phyloP scores from a whole-genome alignment of 2,797 vertebrate species.

The Phyllotis vaccarum region DNA sequence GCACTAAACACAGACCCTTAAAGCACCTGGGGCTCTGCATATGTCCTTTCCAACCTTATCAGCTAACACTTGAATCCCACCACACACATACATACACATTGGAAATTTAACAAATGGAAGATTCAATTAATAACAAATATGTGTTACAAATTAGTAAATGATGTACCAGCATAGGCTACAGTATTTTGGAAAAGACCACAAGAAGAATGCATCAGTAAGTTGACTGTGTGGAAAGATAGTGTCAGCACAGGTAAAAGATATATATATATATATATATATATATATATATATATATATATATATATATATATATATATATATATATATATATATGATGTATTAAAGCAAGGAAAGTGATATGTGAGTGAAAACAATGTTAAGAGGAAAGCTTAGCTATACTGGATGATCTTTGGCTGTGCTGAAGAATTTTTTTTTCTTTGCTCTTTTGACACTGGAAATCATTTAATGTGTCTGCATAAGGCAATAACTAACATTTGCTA shows the following conservation, averaged over 20 bases:
- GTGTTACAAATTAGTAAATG: not conserved
- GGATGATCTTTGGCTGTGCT: not conserved
- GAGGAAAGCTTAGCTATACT: not conserved
- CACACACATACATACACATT: not conserved
- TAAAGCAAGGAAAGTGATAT: not conserved
- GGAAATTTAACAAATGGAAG: not conserved
- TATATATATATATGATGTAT: not conserved
- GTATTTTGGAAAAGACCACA: not conserved
- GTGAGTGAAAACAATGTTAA: not conserved
- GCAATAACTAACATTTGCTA: constrained; percentile 14
- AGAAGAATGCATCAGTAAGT: not conserved
- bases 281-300: not conserved
- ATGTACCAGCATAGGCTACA: not conserved
- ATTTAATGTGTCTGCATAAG: not conserved
- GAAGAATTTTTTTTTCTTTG: not conserved
- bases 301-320: not conserved
- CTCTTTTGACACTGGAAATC: not conserved
- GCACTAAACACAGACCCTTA: no score
- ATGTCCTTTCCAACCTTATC: no score
- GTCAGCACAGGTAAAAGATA: not conserved
- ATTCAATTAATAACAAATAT: not conserved
- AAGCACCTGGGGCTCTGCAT: no score
- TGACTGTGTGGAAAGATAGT: not conserved
- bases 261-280: not conserved
- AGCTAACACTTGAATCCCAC: no score